phyloP scores from a whole-genome alignment of 2,888 invertebrate species.

The Melipona bicolor region DNA sequence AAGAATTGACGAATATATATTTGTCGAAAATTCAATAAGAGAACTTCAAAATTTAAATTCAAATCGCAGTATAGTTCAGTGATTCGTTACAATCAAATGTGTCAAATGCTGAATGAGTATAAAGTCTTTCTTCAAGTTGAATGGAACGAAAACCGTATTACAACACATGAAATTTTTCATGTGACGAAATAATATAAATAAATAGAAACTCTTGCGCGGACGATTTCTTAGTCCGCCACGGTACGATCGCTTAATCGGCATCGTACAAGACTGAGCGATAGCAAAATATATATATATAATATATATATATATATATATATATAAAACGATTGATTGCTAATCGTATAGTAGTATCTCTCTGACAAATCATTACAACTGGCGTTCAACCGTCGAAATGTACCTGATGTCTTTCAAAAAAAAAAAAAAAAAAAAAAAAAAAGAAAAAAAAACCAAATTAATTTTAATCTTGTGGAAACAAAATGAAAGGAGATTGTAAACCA shows the following conservation, averaged over 20 bases:
- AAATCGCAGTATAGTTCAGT: not conserved
- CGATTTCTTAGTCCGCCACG: conserved; percentile 23
- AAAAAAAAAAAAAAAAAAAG: conserved; percentile 24
- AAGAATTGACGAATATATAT: not conserved
- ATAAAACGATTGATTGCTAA: conserved; percentile 49
- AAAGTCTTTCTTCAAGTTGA: conserved; percentile 61
- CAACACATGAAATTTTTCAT: conserved; percentile 6
- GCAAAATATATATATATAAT: conserved; percentile 19
- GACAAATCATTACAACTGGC: conserved; percentile 62
- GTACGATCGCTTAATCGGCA: conserved; percentile 42
- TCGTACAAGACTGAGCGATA: conserved; percentile 65
- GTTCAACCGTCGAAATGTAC: conserved; percentile 69
- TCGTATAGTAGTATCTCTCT: conserved; percentile 55
- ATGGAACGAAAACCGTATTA: conserved; percentile 60
- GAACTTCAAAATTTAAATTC: not conserved
- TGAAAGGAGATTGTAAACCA: conserved; percentile 19
- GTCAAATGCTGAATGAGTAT: not conserved
- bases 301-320: not conserved
- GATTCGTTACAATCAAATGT: not conserved
- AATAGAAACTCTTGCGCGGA: conserved; percentile 15
- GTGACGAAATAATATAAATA: not conserved
- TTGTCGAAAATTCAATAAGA: not conserved
- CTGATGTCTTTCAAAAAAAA: conserved; percentile 73
- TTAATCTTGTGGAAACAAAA: conserved; percentile 32
- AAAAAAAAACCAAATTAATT: conserved; percentile 48